Evolutionary conservation across 1,140 invertebrate genomes (phyloP).

Genomic region (Pseudobourletiella spinata): DNA sequence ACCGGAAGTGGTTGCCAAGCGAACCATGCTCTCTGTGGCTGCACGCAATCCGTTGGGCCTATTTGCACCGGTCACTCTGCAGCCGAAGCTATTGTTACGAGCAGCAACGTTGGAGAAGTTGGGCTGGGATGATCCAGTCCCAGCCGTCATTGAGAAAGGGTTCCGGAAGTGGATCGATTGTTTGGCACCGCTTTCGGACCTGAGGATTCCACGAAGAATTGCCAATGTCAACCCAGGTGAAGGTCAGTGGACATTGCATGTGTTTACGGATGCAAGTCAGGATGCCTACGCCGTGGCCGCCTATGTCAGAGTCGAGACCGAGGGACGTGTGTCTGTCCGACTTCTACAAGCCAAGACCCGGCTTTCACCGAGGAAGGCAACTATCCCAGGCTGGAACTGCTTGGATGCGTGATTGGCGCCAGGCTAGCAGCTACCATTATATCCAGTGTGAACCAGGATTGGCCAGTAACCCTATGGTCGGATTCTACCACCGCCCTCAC

Average conservation of each 20-base stretch:
- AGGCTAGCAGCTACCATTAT: constrained; percentile 32
- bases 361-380: constrained; percentile 38
- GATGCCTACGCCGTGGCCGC: constrained; percentile 37
- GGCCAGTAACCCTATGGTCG: neutral
- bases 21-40: neutral
- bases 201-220: constrained; percentile 34
- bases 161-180: constrained; percentile 30
- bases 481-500: constrained; percentile 22
- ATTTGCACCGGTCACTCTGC: neutral
- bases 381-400: constrained; percentile 39
- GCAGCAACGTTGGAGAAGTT: neutral
- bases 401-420: constrained; percentile 38
- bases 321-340: constrained; percentile 9
- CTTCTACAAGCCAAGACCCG: constrained; percentile 38
- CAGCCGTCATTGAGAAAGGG: constrained; percentile 12
- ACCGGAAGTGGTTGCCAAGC: neutral
- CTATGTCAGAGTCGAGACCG: constrained; percentile 33
- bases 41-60: neutral
- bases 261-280: constrained; percentile 40
- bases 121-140: constrained; percentile 13
- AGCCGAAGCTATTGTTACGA: neutral
- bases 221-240: neutral
- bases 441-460: neutral
- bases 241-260: constrained; percentile 31
- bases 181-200: constrained; percentile 17